These are phyloP conservation scores for Gnathonemus longibarbis DNA, from an alignment of 2,113 vertebrate species.

Conservation along the genomic window DNA sequence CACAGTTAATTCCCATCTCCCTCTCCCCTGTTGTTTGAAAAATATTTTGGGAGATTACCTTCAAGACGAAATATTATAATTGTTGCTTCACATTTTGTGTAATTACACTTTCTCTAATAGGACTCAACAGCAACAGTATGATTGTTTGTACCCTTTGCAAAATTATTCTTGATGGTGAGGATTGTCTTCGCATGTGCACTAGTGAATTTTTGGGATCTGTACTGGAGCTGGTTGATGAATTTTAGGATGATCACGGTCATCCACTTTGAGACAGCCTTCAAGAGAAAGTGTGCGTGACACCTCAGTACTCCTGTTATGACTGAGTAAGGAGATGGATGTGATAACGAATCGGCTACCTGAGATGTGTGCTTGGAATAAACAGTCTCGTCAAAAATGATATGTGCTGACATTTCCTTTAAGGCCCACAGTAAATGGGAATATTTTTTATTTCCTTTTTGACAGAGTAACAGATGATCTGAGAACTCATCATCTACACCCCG, in stretches of 20 bases:
- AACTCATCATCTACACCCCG: background rate
- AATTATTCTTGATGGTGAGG: background rate
- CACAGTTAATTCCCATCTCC: background rate
- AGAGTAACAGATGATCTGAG: background rate
- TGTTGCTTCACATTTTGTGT: background rate
- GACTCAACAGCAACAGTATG: background rate
- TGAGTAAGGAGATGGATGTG: background rate
- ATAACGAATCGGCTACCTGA: background rate
- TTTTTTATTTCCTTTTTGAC: background rate
- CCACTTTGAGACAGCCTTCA: background rate
- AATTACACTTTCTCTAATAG: background rate
- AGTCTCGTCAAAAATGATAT: background rate
- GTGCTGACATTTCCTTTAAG: slow-evolving; percentile 1
- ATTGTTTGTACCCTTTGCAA: background rate
- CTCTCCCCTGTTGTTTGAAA: background rate
- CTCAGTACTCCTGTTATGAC: background rate
- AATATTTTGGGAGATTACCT: background rate
- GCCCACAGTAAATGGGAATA: background rate
- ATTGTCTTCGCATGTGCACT: background rate
- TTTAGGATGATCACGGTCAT: background rate
- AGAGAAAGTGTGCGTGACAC: background rate
- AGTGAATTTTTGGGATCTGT: background rate
- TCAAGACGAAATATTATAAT: background rate
- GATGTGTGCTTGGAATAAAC: background rate
- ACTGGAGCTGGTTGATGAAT: background rate